phyloP scores from a whole-genome alignment of 2,113 vertebrate genomes.

The Morone chrysops region DNA sequence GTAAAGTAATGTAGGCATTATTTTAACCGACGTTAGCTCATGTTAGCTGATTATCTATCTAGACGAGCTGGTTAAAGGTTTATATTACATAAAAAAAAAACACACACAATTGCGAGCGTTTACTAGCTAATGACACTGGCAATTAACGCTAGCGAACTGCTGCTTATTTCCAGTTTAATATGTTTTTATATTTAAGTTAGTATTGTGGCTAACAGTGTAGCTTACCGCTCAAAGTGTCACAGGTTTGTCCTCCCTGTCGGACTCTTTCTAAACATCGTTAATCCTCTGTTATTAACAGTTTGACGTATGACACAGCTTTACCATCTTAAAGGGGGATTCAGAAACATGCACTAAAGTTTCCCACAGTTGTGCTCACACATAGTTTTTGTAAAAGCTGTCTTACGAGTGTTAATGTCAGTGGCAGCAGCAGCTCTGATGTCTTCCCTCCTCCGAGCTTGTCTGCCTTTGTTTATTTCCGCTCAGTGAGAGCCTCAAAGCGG shows the following conservation, averaged over 20 bases:
- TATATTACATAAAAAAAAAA: neutral
- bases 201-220: constrained; percentile 15
- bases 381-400: neutral
- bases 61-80: neutral
- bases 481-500: constrained; percentile 14
- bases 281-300: neutral
- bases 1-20: no score
- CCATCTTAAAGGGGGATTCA: neutral
- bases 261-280: neutral
- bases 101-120: neutral
- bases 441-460: constrained; percentile 63
- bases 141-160: no score
- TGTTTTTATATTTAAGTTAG: neutral
- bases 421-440: neutral
- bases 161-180: neutral
- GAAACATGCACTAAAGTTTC: neutral
- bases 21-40: neutral
- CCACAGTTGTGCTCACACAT: neutral
- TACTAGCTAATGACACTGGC: neutral
- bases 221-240: constrained; percentile 4
- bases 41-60: neutral
- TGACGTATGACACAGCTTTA: neutral
- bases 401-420: neutral
- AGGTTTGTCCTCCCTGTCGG: neutral
- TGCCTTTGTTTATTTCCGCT: constrained; percentile 73